Percentiles rank a stretch among this genome's conserved stretches.
Conservation (phyloP, 2,888 invertebrate species). For the Sturmia bella region DNA sequence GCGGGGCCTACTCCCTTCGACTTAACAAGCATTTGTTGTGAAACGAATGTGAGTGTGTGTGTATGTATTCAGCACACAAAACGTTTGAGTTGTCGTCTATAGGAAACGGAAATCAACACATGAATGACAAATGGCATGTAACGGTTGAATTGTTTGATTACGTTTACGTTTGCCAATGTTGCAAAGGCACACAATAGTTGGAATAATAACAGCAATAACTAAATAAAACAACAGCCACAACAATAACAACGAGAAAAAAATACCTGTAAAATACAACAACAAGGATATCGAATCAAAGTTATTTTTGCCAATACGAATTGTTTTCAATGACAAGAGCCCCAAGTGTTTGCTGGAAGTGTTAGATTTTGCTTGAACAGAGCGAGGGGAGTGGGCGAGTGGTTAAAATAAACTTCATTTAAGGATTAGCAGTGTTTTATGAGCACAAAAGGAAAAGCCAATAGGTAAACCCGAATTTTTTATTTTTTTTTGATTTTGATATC, state of each 20-base stretch:
- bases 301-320: slow-evolving; percentile 28
- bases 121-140: slow-evolving; percentile 79
- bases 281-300: slow-evolving; percentile 55
- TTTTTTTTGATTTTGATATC: no score
- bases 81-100: slow-evolving; percentile 60
- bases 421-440: slow-evolving; percentile 44
- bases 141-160: slow-evolving; percentile 70
- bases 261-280: slow-evolving; percentile 52
- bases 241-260: not conserved
- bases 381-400: not conserved
- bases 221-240: slow-evolving; percentile 14
- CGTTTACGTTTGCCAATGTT: slow-evolving; percentile 47
- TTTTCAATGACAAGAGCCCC: slow-evolving; percentile 11
- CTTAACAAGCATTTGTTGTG: slow-evolving; percentile 21
- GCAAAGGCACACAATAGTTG: slow-evolving; percentile 55
- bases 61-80: slow-evolving; percentile 39
- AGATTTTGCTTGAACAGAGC: not conserved
- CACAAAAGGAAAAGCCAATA: slow-evolving; percentile 11
- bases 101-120: slow-evolving; percentile 81
- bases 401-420: slow-evolving; percentile 51
- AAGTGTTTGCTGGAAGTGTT: slow-evolving; percentile 55
- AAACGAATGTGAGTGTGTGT: slow-evolving; percentile 36
- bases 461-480: no score
- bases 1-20: not conserved
- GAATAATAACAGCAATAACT: slow-evolving; percentile 34